These are phyloP conservation scores for Pteruthius melanotis DNA, from an alignment of 2,113 vertebrate genomes.

Conservation along the genomic window DNA sequence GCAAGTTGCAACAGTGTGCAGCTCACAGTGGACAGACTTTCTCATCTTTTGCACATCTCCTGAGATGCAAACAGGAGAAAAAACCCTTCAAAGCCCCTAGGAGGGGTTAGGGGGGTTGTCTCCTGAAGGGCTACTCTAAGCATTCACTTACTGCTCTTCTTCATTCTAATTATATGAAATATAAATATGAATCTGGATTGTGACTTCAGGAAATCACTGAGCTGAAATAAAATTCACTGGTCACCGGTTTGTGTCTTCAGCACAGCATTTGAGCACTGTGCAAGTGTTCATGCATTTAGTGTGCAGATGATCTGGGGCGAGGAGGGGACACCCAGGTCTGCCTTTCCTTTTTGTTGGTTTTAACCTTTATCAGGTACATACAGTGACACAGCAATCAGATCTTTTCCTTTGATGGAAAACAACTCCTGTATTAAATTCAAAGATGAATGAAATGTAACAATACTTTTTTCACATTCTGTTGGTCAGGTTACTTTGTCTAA, in stretches of 20 bases:
- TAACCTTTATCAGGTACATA: not conserved
- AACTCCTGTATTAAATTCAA: not conserved
- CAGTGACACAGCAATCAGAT: not conserved
- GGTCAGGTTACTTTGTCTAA: not conserved
- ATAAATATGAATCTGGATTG: not conserved
- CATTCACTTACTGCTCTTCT: not conserved
- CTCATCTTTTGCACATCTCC: not conserved
- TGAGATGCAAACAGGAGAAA: not conserved
- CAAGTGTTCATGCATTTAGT: not conserved
- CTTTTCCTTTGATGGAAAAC: not conserved
- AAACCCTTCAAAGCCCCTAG: not conserved
- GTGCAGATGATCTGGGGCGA: not conserved
- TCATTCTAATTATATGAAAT: not conserved
- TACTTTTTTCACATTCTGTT: not conserved
- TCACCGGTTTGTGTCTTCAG: not conserved
- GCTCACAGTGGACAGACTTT: not conserved
- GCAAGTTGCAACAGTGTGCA: not conserved
- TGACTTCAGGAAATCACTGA: not conserved
- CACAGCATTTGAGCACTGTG: not conserved
- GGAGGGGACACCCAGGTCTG: not conserved
- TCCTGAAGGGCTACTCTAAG: not conserved
- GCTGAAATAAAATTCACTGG: not conserved
- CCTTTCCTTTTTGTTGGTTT: not conserved
- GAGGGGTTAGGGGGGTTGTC: not conserved
- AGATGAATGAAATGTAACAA: not conserved